These are phyloP conservation scores for Glaucopsyche alexis DNA, from an alignment of 2,888 invertebrate species.

Conservation along the genomic window DNA sequence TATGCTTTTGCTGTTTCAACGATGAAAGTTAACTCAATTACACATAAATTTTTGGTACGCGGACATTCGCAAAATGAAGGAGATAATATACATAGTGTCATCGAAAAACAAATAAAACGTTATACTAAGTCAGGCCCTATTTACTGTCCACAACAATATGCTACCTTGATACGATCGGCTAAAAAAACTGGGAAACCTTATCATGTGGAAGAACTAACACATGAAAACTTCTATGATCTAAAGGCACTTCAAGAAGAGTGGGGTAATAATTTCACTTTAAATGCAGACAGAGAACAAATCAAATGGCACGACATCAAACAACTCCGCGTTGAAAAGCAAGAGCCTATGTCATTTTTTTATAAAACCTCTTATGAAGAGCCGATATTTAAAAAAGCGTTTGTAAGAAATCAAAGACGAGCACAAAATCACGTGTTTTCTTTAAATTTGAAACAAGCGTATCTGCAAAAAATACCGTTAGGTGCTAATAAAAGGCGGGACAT, in stretches of 20 bases:
- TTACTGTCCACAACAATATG: conserved; percentile 31
- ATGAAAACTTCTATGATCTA: conserved; percentile 42
- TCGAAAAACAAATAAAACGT: conserved; percentile 33
- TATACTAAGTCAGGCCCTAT: conserved; percentile 28
- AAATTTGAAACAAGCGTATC: conserved; percentile 32
- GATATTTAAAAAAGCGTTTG: conserved; percentile 36
- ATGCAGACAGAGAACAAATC: conserved; percentile 35
- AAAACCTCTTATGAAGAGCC: conserved; percentile 38
- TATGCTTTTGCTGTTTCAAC: conserved; percentile 31
- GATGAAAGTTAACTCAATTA: conserved; percentile 30
- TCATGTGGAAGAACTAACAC: conserved; percentile 41
- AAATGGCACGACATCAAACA: conserved; percentile 38
- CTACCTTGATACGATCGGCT: conserved; percentile 29
- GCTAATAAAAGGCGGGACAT: conserved; percentile 37
- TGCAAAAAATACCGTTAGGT: conserved; percentile 35
- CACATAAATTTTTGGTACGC: conserved; percentile 30
- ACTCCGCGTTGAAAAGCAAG: conserved; percentile 36
- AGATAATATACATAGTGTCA: conserved; percentile 30
- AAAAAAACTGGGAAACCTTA: conserved; percentile 39
- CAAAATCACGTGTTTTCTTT: too few species aligned
- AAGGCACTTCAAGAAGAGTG: conserved; percentile 37
- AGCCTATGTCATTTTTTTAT: conserved; percentile 37
- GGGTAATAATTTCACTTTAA: conserved; percentile 38
- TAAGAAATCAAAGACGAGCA: conserved; percentile 35
- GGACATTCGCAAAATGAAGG: conserved; percentile 32